Percentiles rank a stretch among this genome's conserved stretches.
These are phyloP conservation scores for Amphiprion ocellaris DNA, from an alignment of 2,113 vertebrate genomes.

Conservation along the genomic window DNA sequence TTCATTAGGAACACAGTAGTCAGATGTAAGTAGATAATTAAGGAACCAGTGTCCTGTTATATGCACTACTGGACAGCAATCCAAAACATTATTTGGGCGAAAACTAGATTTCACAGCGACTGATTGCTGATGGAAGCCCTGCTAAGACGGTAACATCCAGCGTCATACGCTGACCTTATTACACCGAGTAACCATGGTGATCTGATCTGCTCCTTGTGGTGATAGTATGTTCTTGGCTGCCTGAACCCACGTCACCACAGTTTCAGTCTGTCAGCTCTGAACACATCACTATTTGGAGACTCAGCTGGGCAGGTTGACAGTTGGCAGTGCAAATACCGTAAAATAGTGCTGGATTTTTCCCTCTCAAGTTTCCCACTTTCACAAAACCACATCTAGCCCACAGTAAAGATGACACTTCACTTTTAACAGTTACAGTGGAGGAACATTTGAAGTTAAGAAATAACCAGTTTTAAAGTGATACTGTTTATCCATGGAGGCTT, in stretches of 20 bases:
- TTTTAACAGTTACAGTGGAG: not conserved
- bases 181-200: conserved; percentile 76
- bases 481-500: conserved; percentile 2
- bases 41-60: conserved; percentile 12
- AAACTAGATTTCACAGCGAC: not conserved
- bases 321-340: conserved; percentile 34
- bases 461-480: not conserved
- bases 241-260: conserved; percentile 59
- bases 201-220: conserved; percentile 63
- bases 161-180: conserved; percentile 73
- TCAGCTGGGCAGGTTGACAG: conserved; percentile 55
- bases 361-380: not conserved
- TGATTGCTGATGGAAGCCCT: conserved; percentile 38
- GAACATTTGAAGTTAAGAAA: conserved; percentile 7
- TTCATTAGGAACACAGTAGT: not conserved
- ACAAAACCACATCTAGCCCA: not conserved
- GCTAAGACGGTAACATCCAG: conserved; percentile 38
- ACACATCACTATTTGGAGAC: conserved; percentile 42
- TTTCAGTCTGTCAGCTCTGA: conserved; percentile 52
- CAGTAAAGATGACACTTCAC: not conserved
- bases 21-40: conserved; percentile 21
- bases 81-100: not conserved
- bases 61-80: conserved; percentile 7
- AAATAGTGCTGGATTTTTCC: conserved; percentile 21
- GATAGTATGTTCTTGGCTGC: conserved; percentile 48